Conservation (phyloP, 2,888 invertebrate genomes). For the Scaeva pyrastri region DNA sequence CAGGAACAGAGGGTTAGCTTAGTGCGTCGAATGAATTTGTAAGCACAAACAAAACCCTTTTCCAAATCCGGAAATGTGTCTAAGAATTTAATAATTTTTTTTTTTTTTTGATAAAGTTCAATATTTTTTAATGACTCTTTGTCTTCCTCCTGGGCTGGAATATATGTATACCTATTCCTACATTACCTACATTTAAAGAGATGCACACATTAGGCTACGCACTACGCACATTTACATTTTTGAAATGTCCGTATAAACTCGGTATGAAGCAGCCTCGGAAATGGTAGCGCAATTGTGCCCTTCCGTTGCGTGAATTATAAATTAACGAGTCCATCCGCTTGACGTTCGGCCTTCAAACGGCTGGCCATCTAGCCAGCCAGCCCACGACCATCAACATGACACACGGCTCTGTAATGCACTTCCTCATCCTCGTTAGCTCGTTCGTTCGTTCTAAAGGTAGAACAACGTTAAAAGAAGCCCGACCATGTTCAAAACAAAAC, state of each 20-base stretch:
- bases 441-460: conserved; percentile 10
- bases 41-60: conserved; percentile 27
- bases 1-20: neutral
- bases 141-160: neutral
- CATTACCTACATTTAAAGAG: neutral
- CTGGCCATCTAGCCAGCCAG: neutral
- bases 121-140: conserved; percentile 41
- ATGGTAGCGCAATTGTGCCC: conserved; percentile 63
- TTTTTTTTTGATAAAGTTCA: conserved; percentile 1
- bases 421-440: conserved; percentile 40
- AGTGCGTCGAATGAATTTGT: conserved; percentile 51
- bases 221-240: conserved; percentile 14
- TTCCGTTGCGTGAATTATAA: conserved; percentile 72
- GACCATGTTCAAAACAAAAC: neutral
- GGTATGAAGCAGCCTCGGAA: conserved; percentile 16
- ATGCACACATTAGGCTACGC: conserved; percentile 6
- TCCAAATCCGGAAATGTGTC: conserved; percentile 67
- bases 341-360: conserved; percentile 59
- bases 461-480: conserved; percentile 15
- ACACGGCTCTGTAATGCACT: conserved; percentile 24
- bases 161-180: too few species aligned
- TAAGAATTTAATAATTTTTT: conserved; percentile 45
- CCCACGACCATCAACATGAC: conserved; percentile 38
- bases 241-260: conserved; percentile 3
- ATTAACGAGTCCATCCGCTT: conserved; percentile 73